phyloP scores from a whole-genome alignment of 2,797 vertebrate genomes.

The Gymnodraco acuticeps region DNA sequence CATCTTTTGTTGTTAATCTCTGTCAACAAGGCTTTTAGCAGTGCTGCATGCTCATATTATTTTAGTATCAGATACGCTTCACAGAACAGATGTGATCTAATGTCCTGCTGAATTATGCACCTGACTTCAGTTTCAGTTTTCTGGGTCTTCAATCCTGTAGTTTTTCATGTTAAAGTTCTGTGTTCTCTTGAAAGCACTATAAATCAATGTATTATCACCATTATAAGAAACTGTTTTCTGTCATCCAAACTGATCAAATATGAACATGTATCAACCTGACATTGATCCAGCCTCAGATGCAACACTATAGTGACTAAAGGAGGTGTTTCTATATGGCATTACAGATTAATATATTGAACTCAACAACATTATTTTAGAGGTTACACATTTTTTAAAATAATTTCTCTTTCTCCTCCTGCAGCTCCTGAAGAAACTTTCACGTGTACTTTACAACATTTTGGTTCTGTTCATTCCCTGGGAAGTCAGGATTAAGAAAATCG shows the following conservation, averaged over 20 bases:
- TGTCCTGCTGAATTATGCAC: neutral
- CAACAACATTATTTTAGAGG: too few species aligned
- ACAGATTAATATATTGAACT: too few species aligned
- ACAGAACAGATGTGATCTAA: neutral
- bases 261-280: too few species aligned
- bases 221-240: neutral
- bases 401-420: conserved; percentile 58
- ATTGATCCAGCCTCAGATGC: too few species aligned
- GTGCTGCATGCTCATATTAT: neutral
- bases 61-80: neutral
- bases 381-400: neutral
- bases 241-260: neutral
- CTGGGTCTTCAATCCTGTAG: neutral
- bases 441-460: conserved; percentile 92
- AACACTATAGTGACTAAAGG: too few species aligned
- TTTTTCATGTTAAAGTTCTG: neutral
- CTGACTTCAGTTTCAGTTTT: neutral
- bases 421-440: conserved; percentile 93
- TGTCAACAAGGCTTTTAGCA: neutral
- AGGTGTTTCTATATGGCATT: too few species aligned
- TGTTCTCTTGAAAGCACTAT: neutral
- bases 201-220: neutral
- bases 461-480: conserved; percentile 98
- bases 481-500: conserved; percentile 98
- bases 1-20: neutral